Evolutionary conservation across 2,888 invertebrate genomes (phyloP).

Genomic region (Branchipolynoe longqiensis): DNA sequence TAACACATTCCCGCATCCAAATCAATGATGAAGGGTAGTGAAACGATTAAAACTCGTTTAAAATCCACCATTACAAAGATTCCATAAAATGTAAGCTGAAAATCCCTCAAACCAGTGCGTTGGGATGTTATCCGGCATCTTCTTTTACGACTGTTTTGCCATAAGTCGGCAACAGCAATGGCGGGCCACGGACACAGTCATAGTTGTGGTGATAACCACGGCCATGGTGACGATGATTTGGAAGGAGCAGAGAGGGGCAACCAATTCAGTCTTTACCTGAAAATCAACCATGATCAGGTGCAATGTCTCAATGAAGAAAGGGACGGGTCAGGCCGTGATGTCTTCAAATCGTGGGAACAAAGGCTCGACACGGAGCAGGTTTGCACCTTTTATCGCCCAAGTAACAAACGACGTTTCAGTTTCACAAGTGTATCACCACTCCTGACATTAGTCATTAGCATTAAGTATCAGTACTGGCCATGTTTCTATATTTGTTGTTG

Average conservation of each 20-base stretch:
- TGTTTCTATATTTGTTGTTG: too few species aligned
- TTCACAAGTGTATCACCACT: too few species aligned
- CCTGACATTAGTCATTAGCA: too few species aligned
- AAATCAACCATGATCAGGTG: constrained; percentile 93
- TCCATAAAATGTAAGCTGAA: too few species aligned
- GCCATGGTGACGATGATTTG: constrained; percentile 71
- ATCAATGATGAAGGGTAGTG: too few species aligned
- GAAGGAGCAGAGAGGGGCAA: constrained; percentile 86
- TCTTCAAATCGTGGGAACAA: constrained; percentile 96
- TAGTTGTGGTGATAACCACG: constrained; percentile 67
- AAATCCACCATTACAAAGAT: too few species aligned
- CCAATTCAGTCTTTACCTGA: constrained; percentile 92
- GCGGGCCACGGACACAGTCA: constrained; percentile 65
- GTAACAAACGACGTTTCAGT: background rate
- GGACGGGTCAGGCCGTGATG: constrained; percentile 92
- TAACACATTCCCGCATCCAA: too few species aligned
- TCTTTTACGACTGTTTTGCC: constrained; percentile 35
- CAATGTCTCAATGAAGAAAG: constrained; percentile 94
- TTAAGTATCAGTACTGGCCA: too few species aligned
- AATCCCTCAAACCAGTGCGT: too few species aligned
- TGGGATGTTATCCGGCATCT: constrained; percentile 32
- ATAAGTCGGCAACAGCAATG: constrained; percentile 33
- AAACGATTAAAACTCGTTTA: too few species aligned
- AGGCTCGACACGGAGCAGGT: constrained; percentile 90
- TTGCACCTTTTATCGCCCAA: constrained; percentile 66